A percentile compares a stretch with the other conserved stretches of the same genome.
phyloP scores from a whole-genome alignment of 2,113 vertebrate genomes.

The Sarotherodon lohbergeri region DNA sequence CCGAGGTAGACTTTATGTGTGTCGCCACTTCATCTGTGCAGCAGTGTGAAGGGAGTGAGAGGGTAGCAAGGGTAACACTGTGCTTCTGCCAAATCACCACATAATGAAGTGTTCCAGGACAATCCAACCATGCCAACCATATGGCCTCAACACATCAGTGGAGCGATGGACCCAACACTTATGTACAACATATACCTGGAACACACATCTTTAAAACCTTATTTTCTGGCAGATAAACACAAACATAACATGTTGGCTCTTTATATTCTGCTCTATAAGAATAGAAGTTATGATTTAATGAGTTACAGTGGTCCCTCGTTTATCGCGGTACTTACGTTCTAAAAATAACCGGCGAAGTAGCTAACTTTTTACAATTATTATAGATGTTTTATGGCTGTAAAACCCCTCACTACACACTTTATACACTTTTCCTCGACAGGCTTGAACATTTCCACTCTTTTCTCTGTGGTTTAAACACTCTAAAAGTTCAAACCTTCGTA shows the following conservation, averaged over 20 bases:
- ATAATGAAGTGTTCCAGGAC: constrained; percentile 45
- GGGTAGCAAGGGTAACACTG: constrained; percentile 20
- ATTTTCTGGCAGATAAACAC: background rate
- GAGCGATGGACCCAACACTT: background rate
- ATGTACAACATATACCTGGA: background rate
- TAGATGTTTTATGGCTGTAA: too few species aligned
- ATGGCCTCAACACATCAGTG: constrained; percentile 25
- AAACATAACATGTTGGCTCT: background rate
- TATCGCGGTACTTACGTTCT: too few species aligned
- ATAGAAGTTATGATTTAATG: background rate
- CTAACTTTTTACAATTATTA: too few species aligned
- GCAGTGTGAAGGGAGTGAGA: constrained; percentile 19
- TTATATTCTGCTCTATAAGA: background rate
- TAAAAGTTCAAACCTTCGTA: too few species aligned
- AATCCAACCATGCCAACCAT: constrained; percentile 23
- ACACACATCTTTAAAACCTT: background rate
- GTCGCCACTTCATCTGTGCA: constrained; percentile 14
- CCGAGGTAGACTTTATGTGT: background rate
- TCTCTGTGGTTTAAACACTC: too few species aligned
- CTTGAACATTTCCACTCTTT: too few species aligned
- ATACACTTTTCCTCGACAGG: too few species aligned
- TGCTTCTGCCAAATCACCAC: constrained; percentile 51
- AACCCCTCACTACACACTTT: too few species aligned
- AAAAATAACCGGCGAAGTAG: too few species aligned
- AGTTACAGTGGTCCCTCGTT: background rate